Evolutionary conservation across 2,797 vertebrate species (phyloP).

Genomic region (Gymnoscopelus braueri): DNA sequence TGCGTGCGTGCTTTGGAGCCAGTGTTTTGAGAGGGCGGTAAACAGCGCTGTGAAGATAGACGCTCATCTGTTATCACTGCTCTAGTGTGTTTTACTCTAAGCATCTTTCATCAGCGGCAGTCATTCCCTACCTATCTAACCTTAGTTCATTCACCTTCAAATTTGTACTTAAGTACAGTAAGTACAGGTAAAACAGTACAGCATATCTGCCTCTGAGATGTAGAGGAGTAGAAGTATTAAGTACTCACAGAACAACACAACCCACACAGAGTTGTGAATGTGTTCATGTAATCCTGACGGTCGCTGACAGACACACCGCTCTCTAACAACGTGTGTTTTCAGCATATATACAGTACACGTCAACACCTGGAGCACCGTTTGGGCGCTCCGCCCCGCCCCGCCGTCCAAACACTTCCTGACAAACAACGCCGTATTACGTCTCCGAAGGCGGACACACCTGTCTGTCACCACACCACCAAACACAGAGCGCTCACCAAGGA

Average conservation of each 20-base stretch:
- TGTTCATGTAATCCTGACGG: constrained; percentile 37
- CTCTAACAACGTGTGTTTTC: constrained; percentile 38
- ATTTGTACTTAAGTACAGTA: too few relatives aligned
- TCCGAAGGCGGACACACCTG: constrained; percentile 68
- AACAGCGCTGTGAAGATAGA: too few relatives aligned
- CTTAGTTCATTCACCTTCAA: too few relatives aligned
- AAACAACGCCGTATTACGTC: constrained; percentile 59
- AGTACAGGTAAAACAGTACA: too few relatives aligned
- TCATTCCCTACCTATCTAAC: too few relatives aligned
- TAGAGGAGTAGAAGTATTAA: too few relatives aligned
- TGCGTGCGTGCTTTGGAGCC: too few relatives aligned
- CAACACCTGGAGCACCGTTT: constrained; percentile 69
- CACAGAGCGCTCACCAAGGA: constrained; percentile 70
- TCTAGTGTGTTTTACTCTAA: too few relatives aligned
- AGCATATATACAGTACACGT: constrained; percentile 37
- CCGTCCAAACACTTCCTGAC: constrained; percentile 72
- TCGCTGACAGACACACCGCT: constrained; percentile 60
- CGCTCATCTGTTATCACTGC: too few relatives aligned
- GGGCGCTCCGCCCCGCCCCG: constrained; percentile 44
- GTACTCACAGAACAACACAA: background rate
- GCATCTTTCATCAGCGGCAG: too few relatives aligned
- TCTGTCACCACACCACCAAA: constrained; percentile 70
- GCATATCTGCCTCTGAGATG: too few relatives aligned
- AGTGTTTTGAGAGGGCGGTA: too few relatives aligned
- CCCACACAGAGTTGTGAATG: constrained; percentile 6